A percentile compares a stretch with the other conserved stretches of the same genome.
Conservation (phyloP, 1,140 invertebrate species). For the Polypedilum pembai region DNA sequence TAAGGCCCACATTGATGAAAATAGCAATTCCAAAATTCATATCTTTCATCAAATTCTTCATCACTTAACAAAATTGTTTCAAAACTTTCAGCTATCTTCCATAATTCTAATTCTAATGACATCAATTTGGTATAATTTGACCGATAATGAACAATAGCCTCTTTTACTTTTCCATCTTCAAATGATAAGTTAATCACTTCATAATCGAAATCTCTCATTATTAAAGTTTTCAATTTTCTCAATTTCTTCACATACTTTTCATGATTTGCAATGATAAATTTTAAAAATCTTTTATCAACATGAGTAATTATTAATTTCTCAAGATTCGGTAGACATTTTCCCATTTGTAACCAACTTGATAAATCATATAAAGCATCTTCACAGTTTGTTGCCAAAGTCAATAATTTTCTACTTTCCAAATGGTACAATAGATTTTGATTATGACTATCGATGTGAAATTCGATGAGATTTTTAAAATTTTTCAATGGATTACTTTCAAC, state of each 20-base stretch:
- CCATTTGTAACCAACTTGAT: background rate
- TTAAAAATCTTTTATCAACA: background rate
- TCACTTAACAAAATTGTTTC: background rate
- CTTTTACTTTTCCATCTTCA: background rate
- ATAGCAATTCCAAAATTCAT: background rate
- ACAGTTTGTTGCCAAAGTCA: background rate
- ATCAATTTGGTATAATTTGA: background rate
- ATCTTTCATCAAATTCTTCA: background rate
- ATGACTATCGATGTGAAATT: background rate
- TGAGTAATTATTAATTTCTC: background rate
- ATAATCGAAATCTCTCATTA: background rate
- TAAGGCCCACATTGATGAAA: conserved; percentile 23
- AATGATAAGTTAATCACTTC: background rate
- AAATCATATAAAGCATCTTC: background rate
- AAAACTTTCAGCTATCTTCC: background rate
- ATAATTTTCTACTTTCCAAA: background rate
- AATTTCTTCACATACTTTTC: background rate
- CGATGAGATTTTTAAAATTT: background rate
- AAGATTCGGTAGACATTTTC: background rate
- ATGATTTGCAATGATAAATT: background rate
- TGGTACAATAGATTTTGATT: background rate
- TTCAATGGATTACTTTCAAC: background rate
- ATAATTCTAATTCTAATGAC: background rate
- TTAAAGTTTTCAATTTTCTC: background rate
- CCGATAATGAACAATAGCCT: background rate